These are phyloP conservation scores for Echeneis naucrates DNA, from an alignment of 2,797 vertebrate genomes.

Conservation along the genomic window DNA sequence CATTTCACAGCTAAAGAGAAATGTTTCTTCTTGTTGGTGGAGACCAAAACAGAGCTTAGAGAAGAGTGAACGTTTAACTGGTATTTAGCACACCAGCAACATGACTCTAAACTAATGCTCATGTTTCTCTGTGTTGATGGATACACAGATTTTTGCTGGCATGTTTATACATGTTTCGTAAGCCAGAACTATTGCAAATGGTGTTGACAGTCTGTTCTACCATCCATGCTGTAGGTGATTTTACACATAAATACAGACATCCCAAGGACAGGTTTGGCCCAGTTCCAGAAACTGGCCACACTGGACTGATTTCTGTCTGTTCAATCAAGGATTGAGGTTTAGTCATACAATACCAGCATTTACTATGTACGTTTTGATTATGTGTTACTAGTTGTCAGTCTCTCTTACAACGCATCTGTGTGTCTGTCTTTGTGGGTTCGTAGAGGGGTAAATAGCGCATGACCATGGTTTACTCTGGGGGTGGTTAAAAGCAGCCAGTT, in stretches of 20 bases:
- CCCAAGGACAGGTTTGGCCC: not conserved
- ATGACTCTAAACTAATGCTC: not conserved
- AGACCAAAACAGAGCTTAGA: constrained; percentile 14
- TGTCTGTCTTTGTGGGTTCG: constrained; percentile 53
- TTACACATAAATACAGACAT: not conserved
- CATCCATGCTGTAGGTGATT: not conserved
- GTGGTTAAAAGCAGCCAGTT: constrained; percentile 71
- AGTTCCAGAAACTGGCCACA: not conserved
- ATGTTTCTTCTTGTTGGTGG: not conserved
- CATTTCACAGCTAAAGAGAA: not conserved
- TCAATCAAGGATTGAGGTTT: not conserved
- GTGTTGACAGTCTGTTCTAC: not conserved
- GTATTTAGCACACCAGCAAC: not conserved
- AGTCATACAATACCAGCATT: not conserved
- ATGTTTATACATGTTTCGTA: not conserved
- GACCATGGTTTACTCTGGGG: constrained; percentile 75
- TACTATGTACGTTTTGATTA: not conserved
- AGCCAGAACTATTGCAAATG: not conserved
- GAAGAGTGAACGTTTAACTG: not conserved
- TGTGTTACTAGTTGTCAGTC: not conserved
- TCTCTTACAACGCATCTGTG: constrained; percentile 13
- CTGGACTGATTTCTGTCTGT: not conserved
- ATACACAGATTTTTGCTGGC: not conserved
- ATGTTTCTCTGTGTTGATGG: not conserved
- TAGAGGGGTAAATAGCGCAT: constrained; percentile 74